Conservation (phyloP, 2,888 invertebrate species). For the Antheraea yamamai region DNA sequence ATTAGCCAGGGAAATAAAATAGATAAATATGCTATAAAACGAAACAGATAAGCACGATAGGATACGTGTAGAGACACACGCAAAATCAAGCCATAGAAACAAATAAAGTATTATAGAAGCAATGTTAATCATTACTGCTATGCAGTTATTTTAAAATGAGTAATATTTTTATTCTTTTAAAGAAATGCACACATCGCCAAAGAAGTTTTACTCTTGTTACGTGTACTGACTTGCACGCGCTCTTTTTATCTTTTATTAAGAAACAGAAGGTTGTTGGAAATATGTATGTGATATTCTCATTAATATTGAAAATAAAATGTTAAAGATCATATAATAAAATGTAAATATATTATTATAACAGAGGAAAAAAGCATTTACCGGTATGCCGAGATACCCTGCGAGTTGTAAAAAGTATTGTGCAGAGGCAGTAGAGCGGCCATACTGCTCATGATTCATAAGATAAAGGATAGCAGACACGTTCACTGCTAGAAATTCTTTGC, state of each 20-base stretch:
- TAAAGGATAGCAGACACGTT: conserved; percentile 96
- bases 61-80: too few species aligned
- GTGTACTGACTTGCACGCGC: not conserved
- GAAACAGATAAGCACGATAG: too few species aligned
- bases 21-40: too few species aligned
- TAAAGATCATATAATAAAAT: not conserved
- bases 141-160: too few species aligned
- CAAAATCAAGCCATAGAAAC: too few species aligned
- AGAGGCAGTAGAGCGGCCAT: conserved; percentile 95
- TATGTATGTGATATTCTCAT: not conserved
- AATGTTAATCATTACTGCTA: too few species aligned
- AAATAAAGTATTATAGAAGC: too few species aligned
- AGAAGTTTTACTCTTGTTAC: too few species aligned
- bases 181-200: too few species aligned
- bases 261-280: not conserved
- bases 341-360: not conserved
- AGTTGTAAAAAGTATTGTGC: conserved; percentile 97
- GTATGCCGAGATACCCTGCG: conserved; percentile 96
- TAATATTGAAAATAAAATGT: not conserved
- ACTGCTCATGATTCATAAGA: conserved; percentile 97
- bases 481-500: conserved; percentile 93
- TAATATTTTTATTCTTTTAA: too few species aligned
- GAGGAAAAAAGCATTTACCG: conserved; percentile 79
- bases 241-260: not conserved
- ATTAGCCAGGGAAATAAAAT: too few species aligned